Base-by-base conservation (phyloP, 1,140 invertebrate species). In the Trachymyrmex septentrionalis region DNA sequence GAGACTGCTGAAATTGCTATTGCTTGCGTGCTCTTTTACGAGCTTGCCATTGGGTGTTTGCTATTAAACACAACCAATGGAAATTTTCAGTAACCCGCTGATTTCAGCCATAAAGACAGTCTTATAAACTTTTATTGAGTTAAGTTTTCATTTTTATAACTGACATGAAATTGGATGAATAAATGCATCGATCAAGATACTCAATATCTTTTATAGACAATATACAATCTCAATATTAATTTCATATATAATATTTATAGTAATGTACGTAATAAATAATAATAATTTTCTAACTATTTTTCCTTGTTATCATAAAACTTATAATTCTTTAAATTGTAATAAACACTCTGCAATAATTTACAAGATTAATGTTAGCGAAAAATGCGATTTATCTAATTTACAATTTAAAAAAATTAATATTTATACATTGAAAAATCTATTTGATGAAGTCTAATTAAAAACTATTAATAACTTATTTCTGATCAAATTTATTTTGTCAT, bases 41-140 rank as follows among this genome's bases (percentile, higher is more conserved):
- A 73, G 16, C 10, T 34, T 69, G 21, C 63, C 76, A 87, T 82
- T 81, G 76, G 50, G n/a, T 77, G 59, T 81, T 86, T 71, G 53
- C 71, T 44, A 44, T 21, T 90, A 90, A 90, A 90, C 71, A 90
- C 59, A 81, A 76, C 57, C 71, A 86, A 90, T 90, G 71, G 64
- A 82, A 90, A 76, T 63, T 90, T 87, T 53, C 50, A 48, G 30
- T 44, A n/a, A 50, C 50, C 61, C 61, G 10, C 50, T 66, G 77
- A 86, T 82, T 86, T 87, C 30, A 69, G 5, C 10, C 24, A 64
- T 87, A 85, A 85, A 69, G 19, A 12, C n/a, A 66, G 59, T 30
- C 19, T 71, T 69, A 5, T 61, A 69, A 69, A 50, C 30, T 82
- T 69, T 80, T 75, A 89, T 86, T 30, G 34, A 44, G 5, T 34